Conservation (phyloP, 2,113 vertebrate species). For the Chlamydotis undulata region DNA sequence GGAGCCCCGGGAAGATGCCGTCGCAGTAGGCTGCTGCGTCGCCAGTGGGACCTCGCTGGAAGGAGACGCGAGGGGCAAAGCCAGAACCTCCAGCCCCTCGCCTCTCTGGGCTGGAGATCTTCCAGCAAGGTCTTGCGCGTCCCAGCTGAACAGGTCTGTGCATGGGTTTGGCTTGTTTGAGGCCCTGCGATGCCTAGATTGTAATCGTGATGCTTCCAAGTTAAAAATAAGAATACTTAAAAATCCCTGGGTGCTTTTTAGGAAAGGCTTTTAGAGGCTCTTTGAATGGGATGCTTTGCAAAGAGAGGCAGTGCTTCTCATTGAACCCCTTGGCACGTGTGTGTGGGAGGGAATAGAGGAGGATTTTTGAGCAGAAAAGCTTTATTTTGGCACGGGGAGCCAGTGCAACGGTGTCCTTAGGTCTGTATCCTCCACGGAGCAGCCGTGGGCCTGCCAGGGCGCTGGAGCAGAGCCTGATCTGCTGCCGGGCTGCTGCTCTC, state of each 20-base stretch:
- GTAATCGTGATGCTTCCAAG: background rate
- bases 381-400: background rate
- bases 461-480: rapidly evolving
- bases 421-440: background rate
- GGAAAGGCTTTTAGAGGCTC: background rate
- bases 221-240: background rate
- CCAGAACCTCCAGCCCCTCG: background rate
- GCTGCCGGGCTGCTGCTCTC: background rate
- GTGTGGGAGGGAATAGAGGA: background rate
- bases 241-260: background rate
- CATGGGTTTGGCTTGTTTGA: background rate
- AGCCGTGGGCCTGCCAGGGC: background rate
- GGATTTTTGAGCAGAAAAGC: background rate
- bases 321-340: rapidly evolving
- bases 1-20: background rate
- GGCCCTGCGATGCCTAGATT: rapidly evolving
- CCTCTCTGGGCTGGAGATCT: background rate
- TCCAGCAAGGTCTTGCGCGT: background rate
- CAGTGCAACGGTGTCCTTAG: background rate
- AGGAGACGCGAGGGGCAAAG: background rate
- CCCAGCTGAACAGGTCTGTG: slow-evolving; percentile 1
- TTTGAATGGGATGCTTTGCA: background rate
- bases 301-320: background rate
- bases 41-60: background rate
- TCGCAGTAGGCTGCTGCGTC: rapidly evolving